Evolutionary conservation across 2,888 invertebrate genomes (phyloP).

Genomic region (Ecdyonurus torrentis): DNA sequence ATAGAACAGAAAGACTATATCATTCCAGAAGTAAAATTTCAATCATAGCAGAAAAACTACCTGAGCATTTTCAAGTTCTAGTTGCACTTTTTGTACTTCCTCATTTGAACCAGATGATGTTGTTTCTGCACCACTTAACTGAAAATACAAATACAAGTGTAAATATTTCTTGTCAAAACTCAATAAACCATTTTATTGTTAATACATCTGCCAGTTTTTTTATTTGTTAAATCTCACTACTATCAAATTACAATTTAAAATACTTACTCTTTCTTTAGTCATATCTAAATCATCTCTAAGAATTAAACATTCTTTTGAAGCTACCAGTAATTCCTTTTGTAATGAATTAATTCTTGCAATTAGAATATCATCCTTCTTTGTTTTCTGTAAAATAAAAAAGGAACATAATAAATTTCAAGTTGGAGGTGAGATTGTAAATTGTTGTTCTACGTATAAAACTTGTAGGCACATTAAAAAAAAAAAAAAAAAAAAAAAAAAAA

Average conservation of each 20-base stretch:
- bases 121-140: slow-evolving; percentile 4
- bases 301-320: slow-evolving; percentile 35
- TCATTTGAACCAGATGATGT: slow-evolving; percentile 17
- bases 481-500: no score
- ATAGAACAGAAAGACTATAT: background rate
- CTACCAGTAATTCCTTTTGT: slow-evolving; percentile 40
- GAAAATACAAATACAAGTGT: no score
- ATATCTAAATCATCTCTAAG: slow-evolving; percentile 31
- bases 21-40: no score
- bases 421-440: no score
- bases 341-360: slow-evolving; percentile 48
- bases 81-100: slow-evolving; percentile 45
- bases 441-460: no score
- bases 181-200: background rate
- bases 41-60: slow-evolving; percentile 15
- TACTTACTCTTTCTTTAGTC: slow-evolving; percentile 23
- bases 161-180: no score
- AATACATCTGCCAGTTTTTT: background rate
- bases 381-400: slow-evolving; percentile 37
- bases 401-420: no score
- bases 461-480: no score
- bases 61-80: slow-evolving; percentile 39
- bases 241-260: no score
- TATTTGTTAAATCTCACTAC: slow-evolving; percentile 9
- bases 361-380: slow-evolving; percentile 48